Base-by-base conservation (phyloP, 1,140 invertebrate species). In the Schlechtendalia chinensis region DNA sequence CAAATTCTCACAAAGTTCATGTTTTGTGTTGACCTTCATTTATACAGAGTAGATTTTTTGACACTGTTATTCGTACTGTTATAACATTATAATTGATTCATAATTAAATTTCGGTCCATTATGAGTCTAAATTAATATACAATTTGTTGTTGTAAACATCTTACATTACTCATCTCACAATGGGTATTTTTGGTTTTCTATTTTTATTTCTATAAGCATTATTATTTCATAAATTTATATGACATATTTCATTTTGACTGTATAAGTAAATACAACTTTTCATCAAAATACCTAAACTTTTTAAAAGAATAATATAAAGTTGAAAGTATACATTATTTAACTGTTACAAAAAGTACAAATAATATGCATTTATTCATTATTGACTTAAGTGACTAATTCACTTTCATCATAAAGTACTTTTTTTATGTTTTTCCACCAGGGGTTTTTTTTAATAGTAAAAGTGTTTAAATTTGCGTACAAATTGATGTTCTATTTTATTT, bases 261-360 rank as follows among this genome's bases (percentile, higher is more conserved):
- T 65, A 32, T 8, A 65, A 39, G 32, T 39, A n/a, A 39, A 39
- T 39, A 11, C 32, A 65, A 65, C 29, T 32, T 65, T 32, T 65
- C 19, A 0, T 39, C 3, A 39, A n/a, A 10, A n/a, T 3, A 32
- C 32, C 29, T 65, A 39, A 10, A 65, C 19, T n/a, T 65, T 65
- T 58, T 39, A n/a, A 19, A 63, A 63, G 29, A n/a, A n/a, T n/a
- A n/a, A n/a, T 63, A 17, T 29, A 29, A 63, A 63, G 29, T 63
- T 63, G 17, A 63, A 63, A 19, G 11, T 63, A 63, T n/a, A 63
- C 29, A 19, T 63, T 63, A 32, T 63, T 8, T 29, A 63, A 65
- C 10, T 32, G 19, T 65, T 39, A 39, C n/a, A 16, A 65, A 65
- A 65, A 39, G 61, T 29, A 32, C n/a, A 17, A 65, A 32, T 10